Percentiles rank a stretch among this genome's conserved stretches.
Evolutionary conservation across 2,797 vertebrate species (phyloP).

Genomic region (Yasuhikotakia modesta): DNA sequence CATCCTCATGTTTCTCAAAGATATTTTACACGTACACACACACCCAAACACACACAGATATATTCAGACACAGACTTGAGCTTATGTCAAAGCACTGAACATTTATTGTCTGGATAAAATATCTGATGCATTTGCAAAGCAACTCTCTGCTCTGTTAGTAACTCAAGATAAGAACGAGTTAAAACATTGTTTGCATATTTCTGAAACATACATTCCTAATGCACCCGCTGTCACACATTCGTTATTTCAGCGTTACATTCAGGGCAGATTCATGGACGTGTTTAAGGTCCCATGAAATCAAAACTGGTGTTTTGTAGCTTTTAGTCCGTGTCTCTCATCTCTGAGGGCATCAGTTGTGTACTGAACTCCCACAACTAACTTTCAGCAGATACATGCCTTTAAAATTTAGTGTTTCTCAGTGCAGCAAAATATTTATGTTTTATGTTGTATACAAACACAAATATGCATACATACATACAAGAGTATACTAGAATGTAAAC

Average conservation of each 20-base stretch:
- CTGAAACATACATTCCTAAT: neutral
- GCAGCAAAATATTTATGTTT: neutral
- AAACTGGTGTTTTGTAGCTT: neutral
- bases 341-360: neutral
- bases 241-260: neutral
- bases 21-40: neutral
- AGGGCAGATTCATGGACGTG: neutral
- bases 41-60: neutral
- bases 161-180: conserved; percentile 28
- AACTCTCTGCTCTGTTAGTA: neutral
- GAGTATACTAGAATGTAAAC: neutral
- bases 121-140: conserved; percentile 39
- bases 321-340: neutral
- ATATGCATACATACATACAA: too few species aligned
- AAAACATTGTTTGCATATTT: neutral
- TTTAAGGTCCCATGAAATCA: neutral
- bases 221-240: conserved; percentile 6
- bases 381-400: neutral
- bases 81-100: conserved; percentile 14
- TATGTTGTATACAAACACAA: neutral
- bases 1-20: conserved; percentile 36
- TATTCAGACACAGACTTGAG: conserved; percentile 15
- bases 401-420: too few species aligned
- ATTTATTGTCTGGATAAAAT: conserved; percentile 29
- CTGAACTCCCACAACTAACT: neutral